Conservation (phyloP, 1,140 invertebrate species). For the Brachionus rotundiformis region DNA sequence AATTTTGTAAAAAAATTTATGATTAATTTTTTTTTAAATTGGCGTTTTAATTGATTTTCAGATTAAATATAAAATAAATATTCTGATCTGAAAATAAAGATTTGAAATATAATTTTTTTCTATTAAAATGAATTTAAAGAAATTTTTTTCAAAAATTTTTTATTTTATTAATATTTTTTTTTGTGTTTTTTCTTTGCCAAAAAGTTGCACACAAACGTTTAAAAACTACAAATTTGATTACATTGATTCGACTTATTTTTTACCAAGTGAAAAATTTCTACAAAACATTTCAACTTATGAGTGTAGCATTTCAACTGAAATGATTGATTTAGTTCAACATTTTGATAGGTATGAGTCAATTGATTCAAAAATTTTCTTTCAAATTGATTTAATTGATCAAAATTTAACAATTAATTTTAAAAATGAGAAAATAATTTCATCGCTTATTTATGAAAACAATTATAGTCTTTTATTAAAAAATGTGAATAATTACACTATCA, state of each 20-base stretch:
- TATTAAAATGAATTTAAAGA: too few species aligned
- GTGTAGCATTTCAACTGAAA: neutral
- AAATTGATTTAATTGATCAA: neutral
- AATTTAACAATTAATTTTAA: neutral
- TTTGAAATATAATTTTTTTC: too few species aligned
- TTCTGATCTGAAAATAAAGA: too few species aligned
- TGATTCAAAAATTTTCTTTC: neutral
- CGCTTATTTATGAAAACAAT: neutral
- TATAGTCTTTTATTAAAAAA: neutral
- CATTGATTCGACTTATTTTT: neutral
- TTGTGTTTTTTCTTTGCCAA: too few species aligned
- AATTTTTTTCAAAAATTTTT: too few species aligned
- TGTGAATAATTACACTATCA: neutral
- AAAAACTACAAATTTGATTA: neutral
- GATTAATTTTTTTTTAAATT: too few species aligned
- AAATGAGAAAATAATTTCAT: neutral
- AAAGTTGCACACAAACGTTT: too few species aligned
- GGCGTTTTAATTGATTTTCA: too few species aligned
- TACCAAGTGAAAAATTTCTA: neutral
- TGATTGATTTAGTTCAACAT: neutral
- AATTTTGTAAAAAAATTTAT: too few species aligned
- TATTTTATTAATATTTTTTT: too few species aligned
- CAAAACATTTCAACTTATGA: neutral
- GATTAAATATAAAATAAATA: too few species aligned
- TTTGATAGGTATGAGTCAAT: neutral